phyloP scores from a whole-genome alignment of 1,140 invertebrate genomes.

The Hycleus phaleratus region DNA sequence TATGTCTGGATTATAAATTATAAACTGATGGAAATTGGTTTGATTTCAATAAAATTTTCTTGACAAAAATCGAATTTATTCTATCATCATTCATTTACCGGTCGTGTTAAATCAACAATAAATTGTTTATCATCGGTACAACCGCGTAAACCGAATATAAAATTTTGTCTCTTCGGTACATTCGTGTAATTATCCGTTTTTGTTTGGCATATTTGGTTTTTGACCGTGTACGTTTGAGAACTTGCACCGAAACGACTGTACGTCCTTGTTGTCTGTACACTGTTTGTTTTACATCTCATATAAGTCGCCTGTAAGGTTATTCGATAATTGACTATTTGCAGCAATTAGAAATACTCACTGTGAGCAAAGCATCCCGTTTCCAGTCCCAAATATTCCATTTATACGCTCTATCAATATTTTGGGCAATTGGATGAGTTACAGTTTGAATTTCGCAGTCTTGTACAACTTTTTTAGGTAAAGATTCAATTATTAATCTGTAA shows the following conservation, averaged over 20 bases:
- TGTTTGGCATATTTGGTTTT: slow-evolving; percentile 48
- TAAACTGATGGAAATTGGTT: no score
- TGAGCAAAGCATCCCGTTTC: slow-evolving; percentile 36
- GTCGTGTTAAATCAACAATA: slow-evolving; percentile 35
- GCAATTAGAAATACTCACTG: slow-evolving; percentile 18
- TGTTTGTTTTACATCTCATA: slow-evolving; percentile 48
- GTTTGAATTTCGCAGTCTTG: slow-evolving; percentile 61
- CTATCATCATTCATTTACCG: slow-evolving; percentile 26
- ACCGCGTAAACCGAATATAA: slow-evolving; percentile 50
- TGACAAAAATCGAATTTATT: not conserved
- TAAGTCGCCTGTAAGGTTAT: slow-evolving; percentile 46
- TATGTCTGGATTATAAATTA: slow-evolving; percentile 6
- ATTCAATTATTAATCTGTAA: not conserved
- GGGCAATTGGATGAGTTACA: slow-evolving; percentile 56
- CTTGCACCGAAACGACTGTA: slow-evolving; percentile 44
- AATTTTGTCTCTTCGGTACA: slow-evolving; percentile 43
- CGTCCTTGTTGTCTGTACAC: slow-evolving; percentile 53
- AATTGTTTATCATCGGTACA: slow-evolving; percentile 42
- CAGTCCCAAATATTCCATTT: slow-evolving; percentile 72
- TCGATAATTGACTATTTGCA: not conserved
- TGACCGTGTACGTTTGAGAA: slow-evolving; percentile 46
- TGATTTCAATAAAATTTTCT: slow-evolving; percentile 1
- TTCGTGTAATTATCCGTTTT: slow-evolving; percentile 46
- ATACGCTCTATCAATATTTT: slow-evolving; percentile 58
- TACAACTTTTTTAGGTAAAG: slow-evolving; percentile 1